Base-by-base conservation (phyloP, 2,888 invertebrate genomes). In the Sphaerophoria taeniata region DNA sequence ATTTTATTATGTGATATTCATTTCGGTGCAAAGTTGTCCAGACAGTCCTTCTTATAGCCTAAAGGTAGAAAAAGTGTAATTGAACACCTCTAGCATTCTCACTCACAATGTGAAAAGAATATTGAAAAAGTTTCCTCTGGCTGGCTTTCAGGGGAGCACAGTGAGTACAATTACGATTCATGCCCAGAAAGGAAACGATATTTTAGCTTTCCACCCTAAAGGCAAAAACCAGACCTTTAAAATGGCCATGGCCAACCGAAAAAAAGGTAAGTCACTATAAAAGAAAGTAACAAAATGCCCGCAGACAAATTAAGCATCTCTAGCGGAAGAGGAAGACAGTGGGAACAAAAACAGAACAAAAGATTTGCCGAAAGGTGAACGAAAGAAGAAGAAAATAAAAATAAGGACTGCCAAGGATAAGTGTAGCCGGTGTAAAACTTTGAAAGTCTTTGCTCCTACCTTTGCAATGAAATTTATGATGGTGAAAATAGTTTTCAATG, bases 71-170 rank as follows among this genome's bases (percentile, higher is more conserved):
- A 69, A 74, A 74, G 74, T 78, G 78, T 83, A 78, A 83, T 78
- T 83, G 83, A 78, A 69, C 58, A 73, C 83, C 83, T 65, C 78
- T 11, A 78, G 78, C 83, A 83, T 83, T 78, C 83, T 78, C 77
- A 78, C 78, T 83, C 78, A 74, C 78, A 83, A 74, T 65, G 73
- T 74, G 61, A 78, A 83, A 83, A 72, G 82, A 82, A 79, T 84
- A 84, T 84, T 84, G 83, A 84, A 84, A 84, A 84, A 84, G 83
- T 84, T 84, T 79, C 79, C 79, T 78, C 79, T 79, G 60, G 79
- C 9, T 79, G 83, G 63, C 83, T 80, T 80, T 80, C 80, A 80
- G 72, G 2, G 24, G 24, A 24, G 24, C 24, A 24, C 24, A 24
- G 2, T 2, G 80, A 76, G 76, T 76, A 76, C 80, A 80, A 85